Evolutionary conservation across 2,797 vertebrate genomes (phyloP), one percentile per base, ranked within the genome.

Genomic region (Smutsia temminckii): DNA sequence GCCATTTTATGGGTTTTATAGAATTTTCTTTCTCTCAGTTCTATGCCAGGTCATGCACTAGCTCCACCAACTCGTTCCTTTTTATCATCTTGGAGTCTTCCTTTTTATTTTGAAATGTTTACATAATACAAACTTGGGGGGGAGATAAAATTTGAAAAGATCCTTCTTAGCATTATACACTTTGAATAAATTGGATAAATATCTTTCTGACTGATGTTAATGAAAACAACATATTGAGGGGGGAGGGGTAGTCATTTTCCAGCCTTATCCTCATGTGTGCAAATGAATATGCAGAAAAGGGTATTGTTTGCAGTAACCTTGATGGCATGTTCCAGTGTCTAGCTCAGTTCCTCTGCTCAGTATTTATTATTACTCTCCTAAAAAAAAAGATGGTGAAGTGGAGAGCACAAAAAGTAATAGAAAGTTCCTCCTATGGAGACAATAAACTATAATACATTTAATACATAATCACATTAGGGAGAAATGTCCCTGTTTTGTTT

Each of bases 261-360:
- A 81, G 51, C 61, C 27, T 64, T 85, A 27, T 51, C 77, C 4
- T 72, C 81, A 2, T 23, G 49, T 27, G n/a, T n/a, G 11, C 40
- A 29, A 64, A 53, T 46, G 85, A 94, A 64, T 53, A 14, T 81
- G 69, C 17, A 91, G 42, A 80, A 89, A 87, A 85, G 27, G 85
- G 25, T 34, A 88, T 37, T 95, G 75, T 95, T 85, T 81, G n/a
- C 4, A 63, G 63, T 86, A 86, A 84, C 42, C 74, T 93, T 95
- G 78, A 91, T 63, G 85, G 40, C 25, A 37, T 80, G 90, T 96
- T 86, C 37, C 74, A 68, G 40, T 37, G 17, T 88, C 63, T 93
- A 32, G 5, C 40, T 94, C 42, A 66, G 29, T 55, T 94, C 79
- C 12, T 64, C 9, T 88, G 72, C 29, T 69, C 21, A 3, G 40